Percentiles rank a stretch among this genome's conserved stretches.
Conservation (phyloP, 1,140 invertebrate species). For the Scaptomyza hsui region DNA sequence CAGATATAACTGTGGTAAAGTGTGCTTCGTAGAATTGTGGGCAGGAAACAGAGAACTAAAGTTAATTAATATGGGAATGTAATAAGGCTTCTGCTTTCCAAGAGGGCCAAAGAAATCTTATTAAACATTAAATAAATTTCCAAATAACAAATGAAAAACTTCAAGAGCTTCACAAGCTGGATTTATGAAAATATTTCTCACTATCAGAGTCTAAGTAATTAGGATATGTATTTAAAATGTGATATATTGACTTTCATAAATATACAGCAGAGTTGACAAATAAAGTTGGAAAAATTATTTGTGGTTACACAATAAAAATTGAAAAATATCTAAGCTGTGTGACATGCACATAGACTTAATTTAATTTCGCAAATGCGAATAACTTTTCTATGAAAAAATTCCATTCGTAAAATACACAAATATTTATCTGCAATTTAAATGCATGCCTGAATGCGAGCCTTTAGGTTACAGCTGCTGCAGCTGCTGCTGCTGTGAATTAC, state of each 20-base stretch:
- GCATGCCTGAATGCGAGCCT: constrained; percentile 28
- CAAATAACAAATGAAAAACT: too few relatives aligned
- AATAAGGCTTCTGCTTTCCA: too few relatives aligned
- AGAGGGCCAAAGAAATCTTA: too few relatives aligned
- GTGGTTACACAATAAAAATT: neutral
- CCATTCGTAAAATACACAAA: constrained; percentile 8
- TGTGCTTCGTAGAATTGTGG: too few relatives aligned
- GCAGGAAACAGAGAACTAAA: too few relatives aligned
- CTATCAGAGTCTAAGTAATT: too few relatives aligned
- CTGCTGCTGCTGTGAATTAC: constrained; percentile 28
- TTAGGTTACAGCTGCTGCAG: neutral
- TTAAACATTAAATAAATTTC: too few relatives aligned
- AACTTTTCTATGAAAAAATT: constrained; percentile 15
- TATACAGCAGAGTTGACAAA: neutral
- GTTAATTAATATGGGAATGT: too few relatives aligned
- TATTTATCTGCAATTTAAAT: constrained; percentile 46
- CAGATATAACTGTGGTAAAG: too few relatives aligned
- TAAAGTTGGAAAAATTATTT: neutral
- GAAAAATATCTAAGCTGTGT: neutral
- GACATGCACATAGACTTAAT: neutral
- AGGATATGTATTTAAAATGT: neutral
- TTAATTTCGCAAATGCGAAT: constrained; percentile 10
- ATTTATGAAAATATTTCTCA: too few relatives aligned
- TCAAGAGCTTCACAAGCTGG: too few relatives aligned
- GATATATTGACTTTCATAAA: neutral